Evolutionary conservation across 37 sponge, comb jelly and placozoan genomes (phyloP), one percentile per base, ranked within the genome.

Genomic region (Halisarca cf. caerulea): DNA sequence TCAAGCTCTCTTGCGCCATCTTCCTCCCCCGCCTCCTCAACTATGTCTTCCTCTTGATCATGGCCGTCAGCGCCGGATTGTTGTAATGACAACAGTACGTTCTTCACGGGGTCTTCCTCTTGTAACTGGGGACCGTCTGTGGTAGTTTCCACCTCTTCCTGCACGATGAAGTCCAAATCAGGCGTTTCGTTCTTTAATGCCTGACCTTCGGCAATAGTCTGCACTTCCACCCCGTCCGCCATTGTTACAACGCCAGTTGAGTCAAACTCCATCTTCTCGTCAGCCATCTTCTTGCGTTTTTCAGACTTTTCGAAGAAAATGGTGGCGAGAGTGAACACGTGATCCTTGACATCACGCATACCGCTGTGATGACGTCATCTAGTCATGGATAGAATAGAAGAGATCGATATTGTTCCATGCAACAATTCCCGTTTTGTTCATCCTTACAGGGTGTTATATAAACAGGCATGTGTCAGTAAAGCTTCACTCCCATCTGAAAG

Each of bases 111-210:
- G 60, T 93, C 94, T 15, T 89, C 79, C 55, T 89, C 94, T 5
- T 66, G 87, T 20, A 87, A 66, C 37, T 83, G 75, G 47, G 82
- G 90, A 17, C 88, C 90, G 6, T 93, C 94, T 74, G 90, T 93
- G 20, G 94, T 93, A 24, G 94, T 93, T 54, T 93, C 94, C 51
- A 93, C 94, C 73, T 93, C 94, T 85, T 93, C 90, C 53, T 93
- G 94, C 37, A 93, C 94, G 78, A 93, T 93, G 58, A 87, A 93
- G 40, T 93, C 90, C 45, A 93, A 83, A 18, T 93, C 94, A 32
- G 84, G 88, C 53, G 87, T 47, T 43, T 44, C 81, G 37, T 74
- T 80, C 39, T 84, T 42, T 15, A 87, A 32, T 18, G 87, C 85
- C 38, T 89, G 90, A 28, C 94, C 88, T 75, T 93, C 80, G 30